phyloP scores from a whole-genome alignment of 2,797 vertebrate genomes.

The Paedocypris micromegethes region DNA sequence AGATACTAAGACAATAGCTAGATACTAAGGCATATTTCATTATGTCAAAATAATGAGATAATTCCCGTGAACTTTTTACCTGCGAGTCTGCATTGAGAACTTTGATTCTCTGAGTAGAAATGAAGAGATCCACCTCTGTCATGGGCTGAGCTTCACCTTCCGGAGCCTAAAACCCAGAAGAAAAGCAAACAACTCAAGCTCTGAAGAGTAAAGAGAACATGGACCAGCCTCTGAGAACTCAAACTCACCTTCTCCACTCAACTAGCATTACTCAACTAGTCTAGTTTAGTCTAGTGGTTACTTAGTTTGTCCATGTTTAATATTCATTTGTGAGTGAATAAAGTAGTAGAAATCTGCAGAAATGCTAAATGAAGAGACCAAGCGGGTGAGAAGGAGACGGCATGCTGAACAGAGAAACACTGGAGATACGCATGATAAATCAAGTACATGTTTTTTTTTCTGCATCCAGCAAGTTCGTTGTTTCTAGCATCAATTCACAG shows the following conservation, averaged over 20 bases:
- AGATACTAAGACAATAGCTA: no score
- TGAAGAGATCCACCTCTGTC: conserved; percentile 89
- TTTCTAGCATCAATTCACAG: conserved; percentile 1
- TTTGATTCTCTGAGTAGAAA: conserved; percentile 88
- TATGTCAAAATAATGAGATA: neutral
- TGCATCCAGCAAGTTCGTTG: conserved; percentile 77
- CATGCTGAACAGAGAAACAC: conserved; percentile 39
- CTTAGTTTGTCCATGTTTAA: no score
- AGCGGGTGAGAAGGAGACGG: no score
- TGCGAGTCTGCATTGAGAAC: conserved; percentile 85
- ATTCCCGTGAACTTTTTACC: conserved; percentile 59
- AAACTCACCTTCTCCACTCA: no score
- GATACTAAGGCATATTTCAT: no score
- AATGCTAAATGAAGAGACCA: no score
- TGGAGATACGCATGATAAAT: conserved; percentile 49
- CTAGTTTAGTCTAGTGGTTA: no score
- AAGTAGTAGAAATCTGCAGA: no score
- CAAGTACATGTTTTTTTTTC: conserved; percentile 64
- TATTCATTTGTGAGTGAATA: no score
- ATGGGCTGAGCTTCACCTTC: conserved; percentile 83
- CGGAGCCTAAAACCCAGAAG: conserved; percentile 69
- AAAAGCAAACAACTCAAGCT: conserved; percentile 3
- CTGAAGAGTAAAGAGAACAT: no score
- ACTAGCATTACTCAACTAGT: no score
- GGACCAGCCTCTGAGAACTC: no score